A percentile compares a stretch with the other conserved stretches of the same genome.
Evolutionary conservation across 2,113 vertebrate genomes (phyloP).

Genomic region (Macrotus californicus): DNA sequence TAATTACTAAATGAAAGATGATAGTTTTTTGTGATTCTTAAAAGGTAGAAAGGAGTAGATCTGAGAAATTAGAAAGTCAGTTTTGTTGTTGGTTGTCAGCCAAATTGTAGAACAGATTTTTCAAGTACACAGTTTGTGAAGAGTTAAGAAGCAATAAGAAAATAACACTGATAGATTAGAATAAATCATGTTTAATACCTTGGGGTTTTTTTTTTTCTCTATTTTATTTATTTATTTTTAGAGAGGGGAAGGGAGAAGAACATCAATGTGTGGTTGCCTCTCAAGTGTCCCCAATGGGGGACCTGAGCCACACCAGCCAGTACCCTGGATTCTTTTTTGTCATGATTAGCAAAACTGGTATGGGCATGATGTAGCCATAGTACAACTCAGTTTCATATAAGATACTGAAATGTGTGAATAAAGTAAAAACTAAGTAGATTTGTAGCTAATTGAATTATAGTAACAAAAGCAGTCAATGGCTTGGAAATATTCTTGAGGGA

Average conservation of each 20-base stretch:
- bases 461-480: neutral
- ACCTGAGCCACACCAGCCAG: no score
- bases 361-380: neutral
- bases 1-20: neutral
- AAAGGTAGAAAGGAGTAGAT: neutral
- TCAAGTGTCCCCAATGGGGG: no score
- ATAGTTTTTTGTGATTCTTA: neutral
- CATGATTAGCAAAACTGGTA: neutral
- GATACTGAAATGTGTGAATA: neutral
- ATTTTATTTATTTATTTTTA: no score
- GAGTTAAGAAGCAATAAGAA: neutral
- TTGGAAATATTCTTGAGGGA: neutral
- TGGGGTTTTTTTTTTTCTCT: neutral
- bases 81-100: neutral
- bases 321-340: neutral
- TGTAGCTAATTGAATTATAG: neutral
- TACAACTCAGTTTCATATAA: constrained; percentile 20
- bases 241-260: no score
- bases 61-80: neutral
- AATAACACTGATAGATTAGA: neutral
- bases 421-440: constrained; percentile 9
- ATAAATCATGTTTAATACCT: constrained; percentile 7
- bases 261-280: no score
- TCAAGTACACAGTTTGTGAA: neutral
- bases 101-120: constrained; percentile 5